Percentiles rank a stretch among this genome's conserved stretches.
Conservation (phyloP, 2,797 vertebrate genomes). For the Astyanax mexicanus region DNA sequence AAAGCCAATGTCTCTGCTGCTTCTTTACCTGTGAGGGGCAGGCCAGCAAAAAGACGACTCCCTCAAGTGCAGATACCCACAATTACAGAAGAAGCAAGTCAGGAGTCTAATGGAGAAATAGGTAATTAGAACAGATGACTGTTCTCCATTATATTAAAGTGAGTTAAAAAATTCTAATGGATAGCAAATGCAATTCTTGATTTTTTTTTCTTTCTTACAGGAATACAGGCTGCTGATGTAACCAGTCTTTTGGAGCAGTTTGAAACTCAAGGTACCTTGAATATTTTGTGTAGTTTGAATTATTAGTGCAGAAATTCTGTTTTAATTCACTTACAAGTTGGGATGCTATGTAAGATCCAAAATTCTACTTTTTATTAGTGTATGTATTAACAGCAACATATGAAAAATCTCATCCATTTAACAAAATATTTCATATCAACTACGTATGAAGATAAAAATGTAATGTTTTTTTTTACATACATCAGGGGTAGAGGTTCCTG, state of each 20-base stretch:
- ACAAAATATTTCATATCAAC: too few species aligned
- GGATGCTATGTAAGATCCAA: too few species aligned
- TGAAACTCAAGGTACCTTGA: slow-evolving; percentile 95
- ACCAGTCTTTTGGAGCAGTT: slow-evolving; percentile 96
- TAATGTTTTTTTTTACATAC: too few species aligned
- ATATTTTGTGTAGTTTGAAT: too few species aligned
- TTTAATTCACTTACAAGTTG: too few species aligned
- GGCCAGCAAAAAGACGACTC: not conserved
- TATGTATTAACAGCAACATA: too few species aligned
- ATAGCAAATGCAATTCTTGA: not conserved
- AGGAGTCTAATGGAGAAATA: slow-evolving; percentile 77
- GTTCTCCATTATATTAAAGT: too few species aligned
- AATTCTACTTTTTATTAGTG: too few species aligned
- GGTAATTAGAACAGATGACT: slow-evolving; percentile 67
- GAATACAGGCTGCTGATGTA: slow-evolving; percentile 92
- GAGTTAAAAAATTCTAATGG: not conserved
- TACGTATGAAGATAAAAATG: too few species aligned
- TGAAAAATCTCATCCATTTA: too few species aligned
- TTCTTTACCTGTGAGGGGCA: not conserved
- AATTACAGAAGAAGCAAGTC: slow-evolving; percentile 66
- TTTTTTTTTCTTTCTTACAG: slow-evolving; percentile 67
- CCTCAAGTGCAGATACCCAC: slow-evolving; percentile 21
- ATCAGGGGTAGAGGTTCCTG: too few species aligned
- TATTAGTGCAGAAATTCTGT: too few species aligned
- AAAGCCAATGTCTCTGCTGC: slow-evolving; percentile 10